A percentile compares a stretch with the other conserved stretches of the same genome.
These are phyloP conservation scores for Vireo griseus DNA, from an alignment of 2,797 vertebrate genomes.

Conservation along the genomic window DNA sequence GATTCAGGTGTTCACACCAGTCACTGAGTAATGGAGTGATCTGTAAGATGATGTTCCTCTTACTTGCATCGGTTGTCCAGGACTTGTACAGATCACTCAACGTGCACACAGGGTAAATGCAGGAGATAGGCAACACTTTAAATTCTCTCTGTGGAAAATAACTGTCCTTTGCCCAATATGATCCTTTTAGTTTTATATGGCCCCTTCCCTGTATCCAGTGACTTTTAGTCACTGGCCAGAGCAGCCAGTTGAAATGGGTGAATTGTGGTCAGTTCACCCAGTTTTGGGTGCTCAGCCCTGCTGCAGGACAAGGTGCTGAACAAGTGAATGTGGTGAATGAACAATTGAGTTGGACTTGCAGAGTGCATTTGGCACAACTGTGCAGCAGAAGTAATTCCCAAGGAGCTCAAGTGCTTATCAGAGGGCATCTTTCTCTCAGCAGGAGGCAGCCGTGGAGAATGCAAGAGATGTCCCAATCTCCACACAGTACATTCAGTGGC, in stretches of 20 bases:
- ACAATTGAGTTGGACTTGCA: not conserved
- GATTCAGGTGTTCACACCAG: not conserved
- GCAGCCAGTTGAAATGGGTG: not conserved
- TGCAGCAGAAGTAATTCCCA: not conserved
- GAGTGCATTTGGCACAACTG: not conserved
- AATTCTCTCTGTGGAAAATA: not conserved
- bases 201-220: not conserved
- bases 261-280: not conserved
- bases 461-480: not conserved
- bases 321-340: not conserved
- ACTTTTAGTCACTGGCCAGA: not conserved
- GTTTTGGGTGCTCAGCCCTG: not conserved
- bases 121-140: not conserved
- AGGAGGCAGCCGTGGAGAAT: not conserved
- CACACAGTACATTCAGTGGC: fast-evolving
- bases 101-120: not conserved
- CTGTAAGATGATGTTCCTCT: not conserved
- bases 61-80: not conserved
- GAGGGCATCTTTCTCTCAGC: not conserved
- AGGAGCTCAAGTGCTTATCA: not conserved
- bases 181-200: not conserved
- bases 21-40: not conserved
- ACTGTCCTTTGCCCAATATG: not conserved
- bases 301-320: not conserved
- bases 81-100: not conserved